Conservation (phyloP, 2,888 invertebrate species). For the Lysandra bellargus region DNA sequence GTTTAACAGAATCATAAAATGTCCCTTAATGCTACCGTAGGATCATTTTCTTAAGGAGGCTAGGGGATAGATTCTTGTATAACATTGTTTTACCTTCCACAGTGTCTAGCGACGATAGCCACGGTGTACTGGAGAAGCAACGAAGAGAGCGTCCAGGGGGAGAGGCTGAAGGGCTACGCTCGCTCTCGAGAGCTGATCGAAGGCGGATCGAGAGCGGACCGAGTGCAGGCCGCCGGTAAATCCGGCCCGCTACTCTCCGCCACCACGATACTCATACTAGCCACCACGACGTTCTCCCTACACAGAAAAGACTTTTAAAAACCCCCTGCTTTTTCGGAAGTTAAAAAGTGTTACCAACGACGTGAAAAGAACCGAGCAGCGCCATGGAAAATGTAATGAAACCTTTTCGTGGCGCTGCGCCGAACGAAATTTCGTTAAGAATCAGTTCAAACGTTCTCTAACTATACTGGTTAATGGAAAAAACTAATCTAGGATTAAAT, state of each 20-base stretch:
- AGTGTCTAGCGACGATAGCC: slow-evolving; percentile 92
- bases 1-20: neutral
- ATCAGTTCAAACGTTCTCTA: slow-evolving; percentile 7
- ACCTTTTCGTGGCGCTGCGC: neutral
- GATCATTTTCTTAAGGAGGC: neutral
- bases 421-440: neutral
- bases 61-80: neutral
- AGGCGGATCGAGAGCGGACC: slow-evolving; percentile 85
- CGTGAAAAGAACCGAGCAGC: neutral
- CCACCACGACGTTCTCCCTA: neutral
- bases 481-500: slow-evolving; percentile 15
- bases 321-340: too few relatives aligned
- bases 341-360: slow-evolving; percentile 1
- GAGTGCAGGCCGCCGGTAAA: slow-evolving; percentile 84
- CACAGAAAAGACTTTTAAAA: slow-evolving; percentile 16
- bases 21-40: neutral
- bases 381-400: slow-evolving; percentile 19
- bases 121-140: slow-evolving; percentile 93
- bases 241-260: slow-evolving; percentile 48
- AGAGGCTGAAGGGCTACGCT: slow-evolving; percentile 86
- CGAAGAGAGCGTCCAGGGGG: slow-evolving; percentile 92
- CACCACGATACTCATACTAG: neutral
- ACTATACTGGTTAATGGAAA: neutral
- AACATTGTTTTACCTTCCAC: slow-evolving; percentile 42
- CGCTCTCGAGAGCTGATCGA: slow-evolving; percentile 88